A percentile compares a stretch with the other conserved stretches of the same genome.
Evolutionary conservation across 2,888 invertebrate species (phyloP).

Genomic region (Dicyrtomina minuta): DNA sequence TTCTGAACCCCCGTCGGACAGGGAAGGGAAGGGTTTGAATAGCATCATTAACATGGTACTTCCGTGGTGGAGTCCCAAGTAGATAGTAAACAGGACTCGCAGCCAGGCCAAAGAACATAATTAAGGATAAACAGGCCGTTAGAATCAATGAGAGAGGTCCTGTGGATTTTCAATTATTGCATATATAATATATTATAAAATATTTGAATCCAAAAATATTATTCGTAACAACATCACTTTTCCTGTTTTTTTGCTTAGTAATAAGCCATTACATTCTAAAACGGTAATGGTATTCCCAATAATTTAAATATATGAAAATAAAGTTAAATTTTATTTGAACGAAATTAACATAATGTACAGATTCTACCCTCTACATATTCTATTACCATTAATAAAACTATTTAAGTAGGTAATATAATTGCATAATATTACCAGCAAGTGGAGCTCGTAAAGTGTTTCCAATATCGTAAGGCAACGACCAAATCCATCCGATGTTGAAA

Average conservation of each 20-base stretch:
- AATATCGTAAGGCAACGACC: conserved; percentile 50
- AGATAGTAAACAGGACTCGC: conserved; percentile 47
- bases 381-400: not conserved
- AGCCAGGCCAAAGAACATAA: conserved; percentile 46
- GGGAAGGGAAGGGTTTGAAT: conserved; percentile 14
- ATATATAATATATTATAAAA: no score
- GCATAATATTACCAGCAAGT: conserved; percentile 31
- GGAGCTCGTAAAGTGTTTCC: conserved; percentile 49
- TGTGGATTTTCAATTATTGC: not conserved
- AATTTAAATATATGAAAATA: no score
- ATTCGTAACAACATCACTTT: no score
- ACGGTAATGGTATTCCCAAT: no score
- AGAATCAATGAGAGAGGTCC: conserved; percentile 35
- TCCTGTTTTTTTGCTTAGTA: no score
- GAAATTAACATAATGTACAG: no score
- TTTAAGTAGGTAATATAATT: not conserved
- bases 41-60: conserved; percentile 41
- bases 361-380: no score
- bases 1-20: no score
- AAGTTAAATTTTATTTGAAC: no score
- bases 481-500: conserved; percentile 47
- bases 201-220: no score
- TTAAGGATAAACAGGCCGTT: conserved; percentile 39
- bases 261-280: no score
- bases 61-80: conserved; percentile 46